A percentile compares a stretch with the other conserved stretches of the same genome.
Conservation (phyloP, 2,113 vertebrate species). For the Labeo catla region DNA sequence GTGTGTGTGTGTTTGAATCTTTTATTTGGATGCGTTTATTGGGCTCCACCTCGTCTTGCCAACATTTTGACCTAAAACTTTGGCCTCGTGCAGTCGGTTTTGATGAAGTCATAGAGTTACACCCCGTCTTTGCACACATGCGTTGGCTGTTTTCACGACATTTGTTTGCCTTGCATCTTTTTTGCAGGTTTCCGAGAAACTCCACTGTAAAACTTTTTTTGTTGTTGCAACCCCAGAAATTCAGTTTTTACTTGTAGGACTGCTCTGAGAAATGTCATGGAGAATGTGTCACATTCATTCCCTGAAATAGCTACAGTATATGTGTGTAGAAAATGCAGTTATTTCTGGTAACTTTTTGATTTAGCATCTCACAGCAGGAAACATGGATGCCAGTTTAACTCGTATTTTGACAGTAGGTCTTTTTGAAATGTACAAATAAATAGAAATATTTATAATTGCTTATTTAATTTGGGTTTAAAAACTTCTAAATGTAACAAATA, state of each 20-base stretch:
- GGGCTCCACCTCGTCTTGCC: conserved; percentile 37
- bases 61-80: conserved; percentile 15
- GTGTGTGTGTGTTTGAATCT: not conserved
- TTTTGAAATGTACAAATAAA: no score
- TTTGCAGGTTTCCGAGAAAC: conserved; percentile 5
- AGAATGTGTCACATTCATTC: not conserved
- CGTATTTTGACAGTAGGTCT: not conserved
- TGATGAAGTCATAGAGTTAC: conserved; percentile 38
- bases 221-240: not conserved
- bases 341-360: not conserved
- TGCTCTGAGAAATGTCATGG: not conserved
- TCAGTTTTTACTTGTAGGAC: not conserved
- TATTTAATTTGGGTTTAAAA: no score
- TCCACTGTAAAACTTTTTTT: not conserved
- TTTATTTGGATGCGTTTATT: conserved; percentile 31
- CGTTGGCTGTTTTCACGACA: not conserved
- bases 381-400: not conserved
- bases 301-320: no score
- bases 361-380: not conserved
- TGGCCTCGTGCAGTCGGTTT: not conserved
- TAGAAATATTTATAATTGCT: no score
- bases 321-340: not conserved
- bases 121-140: not conserved
- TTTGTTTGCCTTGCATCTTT: conserved; percentile 4
- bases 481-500: no score